These are phyloP conservation scores for Danio kyathit DNA, from an alignment of 2,797 vertebrate genomes.

Conservation along the genomic window DNA sequence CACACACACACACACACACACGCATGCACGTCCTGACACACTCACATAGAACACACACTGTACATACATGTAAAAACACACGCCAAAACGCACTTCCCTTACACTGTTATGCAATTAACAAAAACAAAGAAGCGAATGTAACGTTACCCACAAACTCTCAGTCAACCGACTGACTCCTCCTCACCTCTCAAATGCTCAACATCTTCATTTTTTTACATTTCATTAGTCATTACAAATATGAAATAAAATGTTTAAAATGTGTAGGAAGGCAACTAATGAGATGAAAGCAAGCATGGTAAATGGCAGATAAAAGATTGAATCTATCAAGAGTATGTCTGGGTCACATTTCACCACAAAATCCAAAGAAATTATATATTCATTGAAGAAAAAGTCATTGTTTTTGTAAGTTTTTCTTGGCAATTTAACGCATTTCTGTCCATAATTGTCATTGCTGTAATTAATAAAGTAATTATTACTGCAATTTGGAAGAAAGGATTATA, in stretches of 20 bases:
- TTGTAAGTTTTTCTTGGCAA: neutral
- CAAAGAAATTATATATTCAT: neutral
- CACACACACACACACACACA: constrained; percentile 53
- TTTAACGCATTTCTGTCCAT: neutral
- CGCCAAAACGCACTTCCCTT: constrained; percentile 53
- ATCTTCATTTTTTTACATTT: constrained; percentile 63
- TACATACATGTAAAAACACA: constrained; percentile 41
- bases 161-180: constrained; percentile 59
- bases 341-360: constrained; percentile 18
- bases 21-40: constrained; percentile 61
- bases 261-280: constrained; percentile 76
- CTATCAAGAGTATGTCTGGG: neutral
- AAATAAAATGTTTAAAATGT: constrained; percentile 60
- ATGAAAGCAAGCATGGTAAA: constrained; percentile 57
- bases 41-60: constrained; percentile 51
- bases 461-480: neutral
- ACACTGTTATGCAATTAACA: constrained; percentile 64
- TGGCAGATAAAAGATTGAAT: neutral
- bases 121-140: constrained; percentile 72
- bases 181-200: constrained; percentile 66
- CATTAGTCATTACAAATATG: constrained; percentile 64
- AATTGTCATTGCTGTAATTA: neutral
- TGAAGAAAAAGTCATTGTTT: neutral
- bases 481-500: neutral
- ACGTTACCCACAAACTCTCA: constrained; percentile 64